Base-by-base conservation (phyloP, 2,888 invertebrate species). In the Tipula lateralis region DNA sequence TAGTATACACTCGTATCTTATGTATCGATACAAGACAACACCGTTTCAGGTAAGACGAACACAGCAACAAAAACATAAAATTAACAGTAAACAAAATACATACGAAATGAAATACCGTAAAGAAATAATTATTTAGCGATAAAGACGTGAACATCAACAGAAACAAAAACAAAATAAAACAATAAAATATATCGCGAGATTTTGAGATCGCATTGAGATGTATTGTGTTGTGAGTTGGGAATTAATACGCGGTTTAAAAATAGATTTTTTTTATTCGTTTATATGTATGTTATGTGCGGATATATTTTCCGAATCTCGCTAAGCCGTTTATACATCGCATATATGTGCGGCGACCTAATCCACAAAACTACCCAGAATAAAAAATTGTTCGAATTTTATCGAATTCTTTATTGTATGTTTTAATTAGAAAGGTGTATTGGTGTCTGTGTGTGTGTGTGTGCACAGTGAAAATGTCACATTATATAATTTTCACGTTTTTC, bases 71-170 rank as follows among this genome's bases (percentile, higher is more conserved):
- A 50, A 44, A 50, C 44, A 50, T 50, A 50, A 16, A 66, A 24
- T 66, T 66, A 66, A 66, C 66, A 66, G 66, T 66, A 66, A 66
- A 66, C 66, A 66, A 66, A 66, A 66, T 50, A 24, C 39, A n/a
- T 66, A 66, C 66, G 66, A 66, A 66, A 66, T 66, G 66, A 66
- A 66, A 66, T 66, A 66, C 66, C 66, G 66, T 66, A 66, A 66
- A 66, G 66, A 66, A 66, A 66, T 66, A 66, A 66, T 66, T 66
- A 66, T 66, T 66, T 66, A 66, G 66, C 66, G 66, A 66, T 66
- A 66, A 66, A 66, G 66, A 66, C 19, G 24, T 24, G 66, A 66
- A 66, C 66, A 66, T 66, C 66, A 66, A 66, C 66, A 66, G 66
- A 66, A 66, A 66, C 66, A 66, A 66, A 66, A 32, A 32, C 32